Evolutionary conservation across 2,113 vertebrate species (phyloP), one percentile per base, ranked within the genome.

Genomic region (Polypterus senegalus): DNA sequence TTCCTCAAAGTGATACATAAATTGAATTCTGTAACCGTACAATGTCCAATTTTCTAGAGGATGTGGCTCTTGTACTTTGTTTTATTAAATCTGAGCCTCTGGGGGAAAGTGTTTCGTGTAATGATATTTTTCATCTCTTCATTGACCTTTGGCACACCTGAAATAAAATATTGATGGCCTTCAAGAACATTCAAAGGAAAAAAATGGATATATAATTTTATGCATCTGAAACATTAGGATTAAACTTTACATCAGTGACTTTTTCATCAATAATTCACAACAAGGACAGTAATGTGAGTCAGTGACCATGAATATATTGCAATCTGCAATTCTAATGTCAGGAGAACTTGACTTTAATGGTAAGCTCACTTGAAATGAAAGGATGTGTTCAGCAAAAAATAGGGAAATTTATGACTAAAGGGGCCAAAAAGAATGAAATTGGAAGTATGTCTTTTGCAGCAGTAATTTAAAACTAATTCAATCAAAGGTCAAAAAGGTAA

Each of bases 1-100:
- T 66, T 52, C 58, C 64, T 48, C 5, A 60, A 63, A 63, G 68
- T 71, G 67, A 74, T 74, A 55, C 65, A 74, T 74, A 54, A 58
- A 64, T 55, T 27, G 61, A 60, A 45, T 27, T 56, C 71, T 66
- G 68, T 72, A 63, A 62, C 61, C 66, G 63, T 58, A 27, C 59
- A 44, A 9, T 60, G 5, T 45, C 66, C 48, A 62, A 53, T 46
- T 65, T 54, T n/a, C 7, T 46, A 66, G 57, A 61, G 5, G 64
- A 71, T 70, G 54, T 65, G 64, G 58, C n/a, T 49, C 57, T 27
- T 27, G 27, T 27, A 27, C 27, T 27, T 27, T 27, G 27, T 55
- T 57, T 68, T 67, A 69, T 72, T 68, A 68, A 64, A 55, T 49
- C 60, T 59, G 54, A 66, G 64, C 67, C 69, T 67, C 9, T 6